These are phyloP conservation scores for Homarus americanus DNA, from an alignment of 1,140 invertebrate species.

Conservation along the genomic window DNA sequence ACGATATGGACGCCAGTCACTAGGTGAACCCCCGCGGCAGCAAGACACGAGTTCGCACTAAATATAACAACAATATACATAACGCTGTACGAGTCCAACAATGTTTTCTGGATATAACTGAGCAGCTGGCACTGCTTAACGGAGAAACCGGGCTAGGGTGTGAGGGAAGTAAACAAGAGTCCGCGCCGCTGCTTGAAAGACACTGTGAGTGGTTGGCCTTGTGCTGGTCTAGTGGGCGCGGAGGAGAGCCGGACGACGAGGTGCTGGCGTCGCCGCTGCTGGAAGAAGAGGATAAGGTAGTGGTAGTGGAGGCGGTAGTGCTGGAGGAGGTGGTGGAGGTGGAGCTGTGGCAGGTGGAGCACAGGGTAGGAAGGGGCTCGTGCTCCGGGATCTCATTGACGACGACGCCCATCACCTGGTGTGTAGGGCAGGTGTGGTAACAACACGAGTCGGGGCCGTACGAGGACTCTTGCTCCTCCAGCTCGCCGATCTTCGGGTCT, in stretches of 20 bases:
- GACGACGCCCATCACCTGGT: constrained; percentile 7
- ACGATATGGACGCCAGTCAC: constrained; percentile 63
- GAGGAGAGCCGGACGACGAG: neutral
- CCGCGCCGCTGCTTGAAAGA: constrained; percentile 57
- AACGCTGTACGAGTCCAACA: constrained; percentile 69
- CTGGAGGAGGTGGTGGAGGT: constrained; percentile 23
- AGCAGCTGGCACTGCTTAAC: constrained; percentile 51
- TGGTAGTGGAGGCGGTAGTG: neutral
- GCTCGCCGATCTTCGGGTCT: constrained; percentile 51
- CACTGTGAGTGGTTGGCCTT: constrained; percentile 48
- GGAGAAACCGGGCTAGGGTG: constrained; percentile 48
- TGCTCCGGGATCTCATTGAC: constrained; percentile 6
- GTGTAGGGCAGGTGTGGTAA: constrained; percentile 30
- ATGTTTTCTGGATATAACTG: constrained; percentile 68
- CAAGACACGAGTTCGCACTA: constrained; percentile 66
- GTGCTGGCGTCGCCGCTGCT: neutral
- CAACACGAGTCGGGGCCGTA: constrained; percentile 42
- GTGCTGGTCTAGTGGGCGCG: neutral
- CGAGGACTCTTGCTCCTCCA: constrained; percentile 46
- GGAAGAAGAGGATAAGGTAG: neutral
- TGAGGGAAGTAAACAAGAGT: constrained; percentile 53
- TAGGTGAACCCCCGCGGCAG: constrained; percentile 66
- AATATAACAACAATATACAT: constrained; percentile 69
- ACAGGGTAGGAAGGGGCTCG: constrained; percentile 13
- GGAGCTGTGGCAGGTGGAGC: constrained; percentile 29